Percentiles rank a stretch among this genome's conserved stretches.
Evolutionary conservation across 1,140 invertebrate genomes (phyloP).

Genomic region (Drosophila bifasciata): DNA sequence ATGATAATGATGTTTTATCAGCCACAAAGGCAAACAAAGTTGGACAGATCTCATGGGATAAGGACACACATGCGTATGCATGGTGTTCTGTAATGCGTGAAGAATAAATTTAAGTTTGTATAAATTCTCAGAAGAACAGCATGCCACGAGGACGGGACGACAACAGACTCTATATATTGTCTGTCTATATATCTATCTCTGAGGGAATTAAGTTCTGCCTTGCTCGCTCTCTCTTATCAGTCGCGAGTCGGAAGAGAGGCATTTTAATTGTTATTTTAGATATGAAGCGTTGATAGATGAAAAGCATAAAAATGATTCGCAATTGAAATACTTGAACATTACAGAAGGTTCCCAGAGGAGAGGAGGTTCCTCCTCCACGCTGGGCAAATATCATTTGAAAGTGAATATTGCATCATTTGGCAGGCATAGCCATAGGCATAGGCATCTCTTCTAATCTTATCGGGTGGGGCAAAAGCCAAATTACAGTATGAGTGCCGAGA

Average conservation of each 20-base stretch:
- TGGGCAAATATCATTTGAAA: too few relatives aligned
- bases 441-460: conserved; percentile 42
- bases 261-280: conserved; percentile 32
- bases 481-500: conserved; percentile 33
- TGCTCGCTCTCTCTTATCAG: conserved; percentile 30
- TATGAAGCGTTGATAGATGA: conserved; percentile 24
- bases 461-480: conserved; percentile 20
- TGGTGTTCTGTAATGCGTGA: conserved; percentile 58
- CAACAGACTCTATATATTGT: conserved; percentile 28
- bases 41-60: conserved; percentile 7
- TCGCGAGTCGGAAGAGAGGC: not conserved
- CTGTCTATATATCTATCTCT: conserved; percentile 36
- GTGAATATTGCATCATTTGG: not conserved
- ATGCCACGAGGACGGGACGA: not conserved
- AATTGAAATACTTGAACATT: conserved; percentile 39
- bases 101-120: conserved; percentile 65
- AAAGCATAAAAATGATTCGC: conserved; percentile 18
- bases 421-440: too few relatives aligned
- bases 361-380: not conserved
- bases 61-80: conserved; percentile 28
- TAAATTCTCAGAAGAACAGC: conserved; percentile 46
- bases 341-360: conserved; percentile 3
- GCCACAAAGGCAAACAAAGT: too few relatives aligned
- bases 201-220: conserved; percentile 36
- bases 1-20: too few relatives aligned